Evolutionary conservation across 1,140 invertebrate genomes (phyloP), one percentile per base, ranked within the genome.

Genomic region (Aradophagus sp.): DNA sequence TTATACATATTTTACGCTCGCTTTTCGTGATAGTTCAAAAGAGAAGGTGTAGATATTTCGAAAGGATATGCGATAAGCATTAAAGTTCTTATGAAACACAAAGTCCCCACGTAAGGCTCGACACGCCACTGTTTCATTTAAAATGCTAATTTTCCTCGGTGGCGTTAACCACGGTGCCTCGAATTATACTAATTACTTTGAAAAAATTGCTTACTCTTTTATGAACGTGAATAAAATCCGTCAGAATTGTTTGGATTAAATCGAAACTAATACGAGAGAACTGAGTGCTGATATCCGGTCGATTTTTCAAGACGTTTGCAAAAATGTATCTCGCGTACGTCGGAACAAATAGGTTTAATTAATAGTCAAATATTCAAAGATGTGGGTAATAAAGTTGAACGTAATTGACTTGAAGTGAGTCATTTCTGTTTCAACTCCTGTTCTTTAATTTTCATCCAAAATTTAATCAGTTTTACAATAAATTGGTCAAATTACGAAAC

Each of bases 61-160:
- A 74, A 67, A 67, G 77, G 68, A 79, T 81, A 81, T 76, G 78
- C 78, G 80, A 83, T 83, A 83, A 82, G 83, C 80, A 80, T 78
- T 80, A 80, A 82, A 80, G 77, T 84, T 84, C 79, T 78, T 83
- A 82, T 82, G 82, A 81, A 83, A 77, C 75, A 78, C 81, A 81
- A 81, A 81, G 80, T 82, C 74, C 75, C 55, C 48, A 76, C 74
- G 68, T 74, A 61, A 55, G 48, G 39, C 75, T 73, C 68, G 59
- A 78, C 84, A 84, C 84, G 82, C 83, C 74, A 86, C 84, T 77
- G 81, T 77, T 86, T 86, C 83, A 86, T 86, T 86, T 85, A 84
- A 86, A 86, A 86, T 86, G 84, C 84, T 84, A 86, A 86, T 86
- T 83, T 76, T 67, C 65, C 39, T 65, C 72, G 71, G 71, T 85